Percentiles rank a stretch among this genome's conserved stretches.
phyloP scores from a whole-genome alignment of 2,888 invertebrate genomes.

The Megaustenia siamemsis region DNA sequence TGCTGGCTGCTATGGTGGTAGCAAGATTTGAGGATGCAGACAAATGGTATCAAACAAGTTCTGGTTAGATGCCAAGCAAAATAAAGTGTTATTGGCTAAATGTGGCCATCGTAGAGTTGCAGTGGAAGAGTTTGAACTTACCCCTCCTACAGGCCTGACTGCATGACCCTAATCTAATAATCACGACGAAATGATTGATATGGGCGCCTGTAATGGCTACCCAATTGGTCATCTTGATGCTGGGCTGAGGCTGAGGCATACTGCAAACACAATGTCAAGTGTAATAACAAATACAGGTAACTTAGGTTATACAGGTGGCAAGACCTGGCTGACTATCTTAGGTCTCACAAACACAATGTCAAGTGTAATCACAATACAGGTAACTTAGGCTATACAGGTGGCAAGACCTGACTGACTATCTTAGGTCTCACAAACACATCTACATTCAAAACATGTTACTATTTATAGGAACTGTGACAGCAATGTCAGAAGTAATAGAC shows the following conservation, averaged over 20 bases:
- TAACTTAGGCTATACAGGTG: no score
- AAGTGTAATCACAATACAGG: no score
- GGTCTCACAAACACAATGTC: no score
- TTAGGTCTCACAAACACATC: no score
- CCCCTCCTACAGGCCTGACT: conserved; percentile 47
- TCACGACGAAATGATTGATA: conserved; percentile 70
- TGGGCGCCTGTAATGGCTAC: conserved; percentile 64
- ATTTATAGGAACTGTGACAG: no score
- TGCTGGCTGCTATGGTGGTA: neutral
- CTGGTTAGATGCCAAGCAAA: neutral
- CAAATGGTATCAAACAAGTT: neutral
- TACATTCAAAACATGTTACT: no score
- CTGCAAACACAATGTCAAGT: conserved; percentile 49
- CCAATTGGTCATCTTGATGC: conserved; percentile 61
- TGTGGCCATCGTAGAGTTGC: neutral
- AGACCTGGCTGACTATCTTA: no score
- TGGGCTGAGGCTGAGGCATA: conserved; percentile 59
- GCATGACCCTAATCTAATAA: conserved; percentile 66
- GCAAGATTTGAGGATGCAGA: neutral
- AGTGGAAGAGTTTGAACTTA: conserved; percentile 42
- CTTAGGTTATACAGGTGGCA: no score
- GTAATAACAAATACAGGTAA: neutral
- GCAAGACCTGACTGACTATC: no score
- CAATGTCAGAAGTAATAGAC: no score
- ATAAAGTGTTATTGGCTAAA: conserved; percentile 7